Evolutionary conservation across 2,797 vertebrate genomes (phyloP).

Genomic region (Myotis findleyi): DNA sequence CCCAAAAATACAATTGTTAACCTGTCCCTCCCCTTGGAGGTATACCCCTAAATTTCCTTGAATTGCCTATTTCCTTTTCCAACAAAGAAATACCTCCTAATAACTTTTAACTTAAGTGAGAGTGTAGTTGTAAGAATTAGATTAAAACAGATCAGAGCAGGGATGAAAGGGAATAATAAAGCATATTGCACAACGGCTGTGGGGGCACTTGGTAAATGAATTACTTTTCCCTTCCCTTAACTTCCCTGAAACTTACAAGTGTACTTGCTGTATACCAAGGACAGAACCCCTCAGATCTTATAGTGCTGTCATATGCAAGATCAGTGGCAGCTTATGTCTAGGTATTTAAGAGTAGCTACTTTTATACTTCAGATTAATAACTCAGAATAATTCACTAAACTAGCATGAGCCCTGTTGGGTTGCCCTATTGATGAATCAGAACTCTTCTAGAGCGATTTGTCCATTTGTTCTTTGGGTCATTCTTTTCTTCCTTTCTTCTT

Average conservation of each 20-base stretch:
- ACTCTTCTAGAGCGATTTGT: background rate
- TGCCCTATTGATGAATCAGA: background rate
- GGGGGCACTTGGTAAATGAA: background rate
- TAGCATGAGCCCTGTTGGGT: background rate
- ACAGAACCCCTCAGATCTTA: background rate
- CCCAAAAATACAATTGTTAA: conserved; percentile 27
- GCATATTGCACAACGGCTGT: background rate
- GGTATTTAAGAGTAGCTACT: conserved; percentile 6
- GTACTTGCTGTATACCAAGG: background rate
- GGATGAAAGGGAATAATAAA: background rate
- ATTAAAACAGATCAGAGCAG: background rate
- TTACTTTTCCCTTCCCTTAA: background rate
- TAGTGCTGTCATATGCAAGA: background rate
- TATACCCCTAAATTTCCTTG: conserved; percentile 16
- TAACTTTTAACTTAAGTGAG: background rate
- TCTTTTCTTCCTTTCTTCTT: background rate
- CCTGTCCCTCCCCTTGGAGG: background rate
- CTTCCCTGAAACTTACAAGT: background rate
- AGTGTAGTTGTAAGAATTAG: conserved; percentile 16
- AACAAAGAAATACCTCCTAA: conserved; percentile 32
- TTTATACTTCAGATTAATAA: conserved; percentile 25
- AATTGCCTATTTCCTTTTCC: conserved; percentile 16
- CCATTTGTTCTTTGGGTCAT: background rate
- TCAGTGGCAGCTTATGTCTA: background rate
- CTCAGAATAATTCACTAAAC: conserved; percentile 42